Evolutionary conservation across 92 coral and sea anemone species (phyloP).

Genomic region (Phenganax marumi): DNA sequence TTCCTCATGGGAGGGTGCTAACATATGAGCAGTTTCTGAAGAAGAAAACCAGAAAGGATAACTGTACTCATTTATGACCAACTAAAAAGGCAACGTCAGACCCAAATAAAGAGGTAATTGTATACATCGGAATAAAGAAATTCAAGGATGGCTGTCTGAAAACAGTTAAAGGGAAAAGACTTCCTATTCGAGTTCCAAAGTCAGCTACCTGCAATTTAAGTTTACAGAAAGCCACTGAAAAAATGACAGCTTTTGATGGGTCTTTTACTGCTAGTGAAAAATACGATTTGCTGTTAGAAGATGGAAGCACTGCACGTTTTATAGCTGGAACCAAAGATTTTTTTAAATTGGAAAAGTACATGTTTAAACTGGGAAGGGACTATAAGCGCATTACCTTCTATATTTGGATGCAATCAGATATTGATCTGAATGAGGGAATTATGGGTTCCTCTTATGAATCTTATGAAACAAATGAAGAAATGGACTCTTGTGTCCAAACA

Average conservation of each 20-base stretch:
- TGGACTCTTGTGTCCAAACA: background rate
- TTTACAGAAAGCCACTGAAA: slow-evolving; percentile 45
- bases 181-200: slow-evolving; percentile 52
- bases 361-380: slow-evolving; percentile 45
- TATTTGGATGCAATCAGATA: slow-evolving; percentile 32
- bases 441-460: background rate
- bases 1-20: background rate
- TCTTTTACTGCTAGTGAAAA: slow-evolving; percentile 32
- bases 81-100: slow-evolving; percentile 6
- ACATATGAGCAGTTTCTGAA: slow-evolving; percentile 19
- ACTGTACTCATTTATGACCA: background rate
- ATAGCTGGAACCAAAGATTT: slow-evolving; percentile 45
- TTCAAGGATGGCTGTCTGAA: slow-evolving; percentile 41
- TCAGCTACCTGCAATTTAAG: slow-evolving; percentile 44
- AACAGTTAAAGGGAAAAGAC: slow-evolving; percentile 51
- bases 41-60: slow-evolving; percentile 3
- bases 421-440: slow-evolving; percentile 44
- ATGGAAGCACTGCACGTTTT: slow-evolving; percentile 47
- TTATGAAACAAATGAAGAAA: slow-evolving; percentile 24
- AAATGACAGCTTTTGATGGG: slow-evolving; percentile 44
- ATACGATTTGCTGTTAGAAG: slow-evolving; percentile 39
- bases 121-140: slow-evolving; percentile 39
- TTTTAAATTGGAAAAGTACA: slow-evolving; percentile 49
- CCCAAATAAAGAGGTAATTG: slow-evolving; percentile 36
- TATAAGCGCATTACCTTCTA: slow-evolving; percentile 51